Evolutionary conservation across 2,113 vertebrate species (phyloP), one percentile per base, ranked within the genome.

Genomic region (Oryzias curvinotus): DNA sequence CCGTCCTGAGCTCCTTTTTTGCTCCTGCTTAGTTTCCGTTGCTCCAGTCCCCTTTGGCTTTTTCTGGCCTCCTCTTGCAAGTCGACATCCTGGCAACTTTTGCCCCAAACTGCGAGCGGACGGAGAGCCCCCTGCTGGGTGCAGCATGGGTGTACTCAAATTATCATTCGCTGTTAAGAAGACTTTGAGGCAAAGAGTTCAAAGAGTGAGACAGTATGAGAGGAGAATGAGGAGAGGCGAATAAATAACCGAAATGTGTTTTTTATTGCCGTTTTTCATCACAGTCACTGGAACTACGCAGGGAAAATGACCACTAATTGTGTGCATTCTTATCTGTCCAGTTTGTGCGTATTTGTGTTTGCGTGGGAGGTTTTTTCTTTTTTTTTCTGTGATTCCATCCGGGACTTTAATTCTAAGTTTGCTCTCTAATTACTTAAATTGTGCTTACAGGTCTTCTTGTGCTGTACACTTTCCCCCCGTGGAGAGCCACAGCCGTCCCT

Each of bases 391-490:
- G 54, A 49, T 59, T 51, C 53, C 43, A 57, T 7, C n/a, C 25
- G 55, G 68, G 66, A 58, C 77, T 58, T 72, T 81, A 73, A 86
- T 87, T 83, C 61, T 64, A 77, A 69, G 76, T 54, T 69, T 62
- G 43, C 68, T 46, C 82, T 85, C 82, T 91, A 89, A 90, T 91
- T 89, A 86, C 79, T 83, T 88, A 86, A 84, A 86, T 86, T 90
- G 82, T 89, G 89, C 87, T 91, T 90, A 88, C 87, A 87, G 90
- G 87, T 89, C 86, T 84, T 68, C 84, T 85, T 79, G 83, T 78
- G 74, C 78, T 75, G 64, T 77, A 72, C 78, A 64, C 60, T 60
- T 84, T 64, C 62, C 84, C 82, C 62, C 84, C 82, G 84, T 28
- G 48, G 82, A 87, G 83, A 85, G 72, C 81, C 58, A 50, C 47